Percentiles rank a stretch among this genome's conserved stretches.
Conservation (phyloP, 2,888 invertebrate genomes). For the Dolomedes plantarius region DNA sequence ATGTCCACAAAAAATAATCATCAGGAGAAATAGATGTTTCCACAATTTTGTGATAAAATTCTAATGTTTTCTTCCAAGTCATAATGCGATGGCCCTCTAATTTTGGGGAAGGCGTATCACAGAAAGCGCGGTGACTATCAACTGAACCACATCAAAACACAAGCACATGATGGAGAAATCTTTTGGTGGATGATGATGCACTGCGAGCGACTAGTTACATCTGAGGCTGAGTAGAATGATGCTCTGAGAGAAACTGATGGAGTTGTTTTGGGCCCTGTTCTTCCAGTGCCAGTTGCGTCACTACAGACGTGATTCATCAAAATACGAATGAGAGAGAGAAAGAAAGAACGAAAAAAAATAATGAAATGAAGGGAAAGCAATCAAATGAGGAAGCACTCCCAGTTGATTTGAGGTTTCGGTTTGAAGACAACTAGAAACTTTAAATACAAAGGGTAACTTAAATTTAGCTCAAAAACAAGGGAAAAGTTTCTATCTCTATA, state of each 20-base stretch:
- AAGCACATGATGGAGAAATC: not conserved
- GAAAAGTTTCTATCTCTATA: too few relatives aligned
- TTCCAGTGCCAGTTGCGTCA: slow-evolving; percentile 43
- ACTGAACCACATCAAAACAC: not conserved
- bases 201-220: not conserved
- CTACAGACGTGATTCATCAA: slow-evolving; percentile 17
- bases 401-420: not conserved
- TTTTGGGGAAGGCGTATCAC: not conserved
- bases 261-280: slow-evolving; percentile 39
- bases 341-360: not conserved
- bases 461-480: too few relatives aligned
- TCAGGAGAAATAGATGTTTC: not conserved
- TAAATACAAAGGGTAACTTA: not conserved
- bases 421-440: not conserved
- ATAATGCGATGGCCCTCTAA: not conserved
- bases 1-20: not conserved
- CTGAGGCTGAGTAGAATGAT: not conserved
- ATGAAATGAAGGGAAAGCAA: not conserved
- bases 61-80: too few relatives aligned
- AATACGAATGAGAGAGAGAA: not conserved
- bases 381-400: not conserved
- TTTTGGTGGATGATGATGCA: not conserved
- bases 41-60: too few relatives aligned
- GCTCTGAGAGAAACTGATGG: slow-evolving; percentile 23
- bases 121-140: not conserved